Conservation (phyloP, 2,888 invertebrate species). For the Drosophila anceps region DNA sequence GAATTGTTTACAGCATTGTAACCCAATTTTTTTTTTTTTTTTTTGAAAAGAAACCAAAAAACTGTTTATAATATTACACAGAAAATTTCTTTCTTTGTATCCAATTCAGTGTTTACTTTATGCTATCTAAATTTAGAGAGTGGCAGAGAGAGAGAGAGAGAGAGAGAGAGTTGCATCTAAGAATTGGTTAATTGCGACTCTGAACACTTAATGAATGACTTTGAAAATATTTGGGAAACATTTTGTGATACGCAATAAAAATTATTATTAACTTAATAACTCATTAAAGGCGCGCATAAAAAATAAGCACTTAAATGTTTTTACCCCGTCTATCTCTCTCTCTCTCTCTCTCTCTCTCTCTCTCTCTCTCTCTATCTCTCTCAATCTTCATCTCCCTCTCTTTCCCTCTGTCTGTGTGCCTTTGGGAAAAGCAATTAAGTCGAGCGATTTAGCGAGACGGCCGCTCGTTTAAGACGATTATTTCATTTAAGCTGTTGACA, state of each 20-base stretch:
- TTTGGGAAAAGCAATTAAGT: conserved; percentile 75
- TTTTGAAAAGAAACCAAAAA: not conserved
- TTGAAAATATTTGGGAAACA: conserved; percentile 53
- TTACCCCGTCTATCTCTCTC: not conserved
- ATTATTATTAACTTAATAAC: conserved; percentile 66
- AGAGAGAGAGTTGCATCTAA: conserved; percentile 29
- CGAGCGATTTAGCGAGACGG: conserved; percentile 45
- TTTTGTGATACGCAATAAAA: conserved; percentile 45
- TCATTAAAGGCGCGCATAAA: conserved; percentile 65
- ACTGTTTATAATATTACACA: conserved; percentile 45
- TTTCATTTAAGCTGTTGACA: conserved; percentile 82
- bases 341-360: not conserved
- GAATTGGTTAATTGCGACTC: conserved; percentile 18
- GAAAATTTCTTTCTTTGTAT: conserved; percentile 36
- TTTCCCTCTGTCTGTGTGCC: not conserved
- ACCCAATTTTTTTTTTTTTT: conserved; percentile 66
- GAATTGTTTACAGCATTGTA: conserved; percentile 67
- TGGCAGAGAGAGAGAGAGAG: not conserved
- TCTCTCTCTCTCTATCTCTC: not conserved
- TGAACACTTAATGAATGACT: not conserved
- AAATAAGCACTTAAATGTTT: conserved; percentile 34
- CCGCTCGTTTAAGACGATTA: conserved; percentile 79
- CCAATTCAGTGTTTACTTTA: conserved; percentile 52
- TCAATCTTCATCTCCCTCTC: not conserved
- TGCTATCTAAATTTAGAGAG: conserved; percentile 66